These are phyloP conservation scores for Leptopilina clavipes DNA, from an alignment of 1,140 invertebrate genomes.

Conservation along the genomic window DNA sequence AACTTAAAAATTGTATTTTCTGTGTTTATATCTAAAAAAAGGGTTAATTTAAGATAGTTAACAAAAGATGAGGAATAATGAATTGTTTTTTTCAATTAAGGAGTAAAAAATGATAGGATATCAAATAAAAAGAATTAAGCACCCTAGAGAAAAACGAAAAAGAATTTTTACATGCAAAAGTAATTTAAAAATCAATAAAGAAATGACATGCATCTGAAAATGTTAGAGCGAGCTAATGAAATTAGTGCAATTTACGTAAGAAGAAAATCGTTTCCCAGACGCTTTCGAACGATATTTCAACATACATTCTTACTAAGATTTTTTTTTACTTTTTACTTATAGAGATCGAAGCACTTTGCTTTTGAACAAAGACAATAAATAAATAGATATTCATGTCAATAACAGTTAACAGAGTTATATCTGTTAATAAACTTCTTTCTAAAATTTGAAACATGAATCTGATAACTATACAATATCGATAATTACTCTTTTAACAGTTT, in stretches of 20 bases:
- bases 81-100: too few relatives aligned
- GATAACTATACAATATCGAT: not conserved
- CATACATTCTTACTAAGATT: conserved; percentile 24
- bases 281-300: not conserved
- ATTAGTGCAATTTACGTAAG: conserved; percentile 24
- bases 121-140: not conserved
- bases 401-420: not conserved
- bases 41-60: too few relatives aligned
- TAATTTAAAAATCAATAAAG: not conserved
- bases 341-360: conserved; percentile 23
- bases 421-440: not conserved
- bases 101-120: too few relatives aligned
- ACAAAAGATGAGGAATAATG: too few relatives aligned
- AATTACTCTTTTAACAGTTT: not conserved
- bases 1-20: too few relatives aligned
- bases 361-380: conserved; percentile 15
- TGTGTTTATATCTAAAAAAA: too few relatives aligned
- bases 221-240: not conserved
- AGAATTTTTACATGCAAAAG: not conserved
- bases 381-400: conserved; percentile 14
- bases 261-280: not conserved
- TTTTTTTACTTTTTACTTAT: not conserved
- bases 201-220: not conserved
- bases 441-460: not conserved
- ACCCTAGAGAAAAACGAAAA: not conserved